Evolutionary conservation across 2,797 vertebrate genomes (phyloP).

Genomic region (Synaphobranchus kaupii): DNA sequence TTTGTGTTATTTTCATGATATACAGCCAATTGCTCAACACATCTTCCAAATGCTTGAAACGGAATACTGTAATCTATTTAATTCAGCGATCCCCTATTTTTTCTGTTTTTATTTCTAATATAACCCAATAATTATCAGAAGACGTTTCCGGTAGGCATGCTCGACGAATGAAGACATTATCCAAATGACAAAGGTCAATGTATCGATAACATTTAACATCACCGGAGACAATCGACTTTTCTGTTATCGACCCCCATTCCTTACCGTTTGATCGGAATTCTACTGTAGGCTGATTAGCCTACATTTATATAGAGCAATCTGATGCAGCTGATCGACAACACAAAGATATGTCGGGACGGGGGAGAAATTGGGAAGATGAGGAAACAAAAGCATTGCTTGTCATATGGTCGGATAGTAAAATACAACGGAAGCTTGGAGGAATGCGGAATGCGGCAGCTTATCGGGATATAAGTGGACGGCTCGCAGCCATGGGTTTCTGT

Average conservation of each 20-base stretch:
- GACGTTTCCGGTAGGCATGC: not conserved
- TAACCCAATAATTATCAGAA: too few relatives aligned
- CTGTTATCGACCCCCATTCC: conserved; percentile 18
- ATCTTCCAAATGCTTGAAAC: too few relatives aligned
- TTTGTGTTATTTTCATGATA: too few relatives aligned
- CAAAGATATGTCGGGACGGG: conserved; percentile 8
- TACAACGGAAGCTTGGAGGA: not conserved
- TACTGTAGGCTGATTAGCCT: not conserved
- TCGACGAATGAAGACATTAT: not conserved
- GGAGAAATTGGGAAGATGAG: conserved; percentile 12
- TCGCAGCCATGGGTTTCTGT: conserved; percentile 12
- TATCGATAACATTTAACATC: not conserved
- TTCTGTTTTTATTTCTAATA: too few relatives aligned
- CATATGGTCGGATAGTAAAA: conserved; percentile 16
- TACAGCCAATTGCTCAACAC: too few relatives aligned
- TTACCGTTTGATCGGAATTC: not conserved
- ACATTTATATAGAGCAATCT: not conserved
- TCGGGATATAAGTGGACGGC: conserved; percentile 11
- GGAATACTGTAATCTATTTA: too few relatives aligned
- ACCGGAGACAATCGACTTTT: not conserved
- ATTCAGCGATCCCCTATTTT: too few relatives aligned
- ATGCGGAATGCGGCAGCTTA: conserved; percentile 16
- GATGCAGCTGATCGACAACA: not conserved
- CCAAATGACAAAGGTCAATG: not conserved
- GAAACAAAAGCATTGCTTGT: conserved; percentile 15